These are phyloP conservation scores for Volucella zonaria DNA, from an alignment of 2,888 invertebrate genomes.

Conservation along the genomic window DNA sequence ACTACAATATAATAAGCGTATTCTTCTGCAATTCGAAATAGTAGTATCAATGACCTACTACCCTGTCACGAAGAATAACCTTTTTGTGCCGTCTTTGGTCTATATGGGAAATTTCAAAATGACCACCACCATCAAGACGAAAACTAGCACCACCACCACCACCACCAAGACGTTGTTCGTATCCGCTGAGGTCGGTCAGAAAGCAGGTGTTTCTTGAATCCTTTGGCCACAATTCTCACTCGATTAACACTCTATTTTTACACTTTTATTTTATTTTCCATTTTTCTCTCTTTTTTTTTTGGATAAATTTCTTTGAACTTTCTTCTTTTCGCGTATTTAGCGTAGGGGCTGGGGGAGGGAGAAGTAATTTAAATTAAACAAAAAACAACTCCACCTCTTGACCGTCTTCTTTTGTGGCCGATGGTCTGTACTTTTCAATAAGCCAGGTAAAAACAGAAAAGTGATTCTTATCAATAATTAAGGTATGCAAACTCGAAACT, in stretches of 20 bases:
- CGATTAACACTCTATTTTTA: slow-evolving; percentile 71
- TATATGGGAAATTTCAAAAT: slow-evolving; percentile 54
- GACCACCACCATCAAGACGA: neutral
- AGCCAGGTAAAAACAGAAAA: slow-evolving; percentile 56
- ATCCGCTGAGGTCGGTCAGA: slow-evolving; percentile 59
- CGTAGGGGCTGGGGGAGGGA: no score
- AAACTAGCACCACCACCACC: slow-evolving; percentile 1
- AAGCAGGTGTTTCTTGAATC: slow-evolving; percentile 68
- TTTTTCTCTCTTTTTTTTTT: slow-evolving; percentile 42
- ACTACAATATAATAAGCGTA: slow-evolving; percentile 12
- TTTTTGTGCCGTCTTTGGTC: slow-evolving; percentile 11
- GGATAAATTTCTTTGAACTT: neutral
- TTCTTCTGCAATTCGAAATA: slow-evolving; percentile 7
- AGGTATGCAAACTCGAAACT: slow-evolving; percentile 68
- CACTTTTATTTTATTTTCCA: slow-evolving; percentile 54
- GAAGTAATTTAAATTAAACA: slow-evolving; percentile 1
- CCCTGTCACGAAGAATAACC: slow-evolving; percentile 32
- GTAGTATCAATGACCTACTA: slow-evolving; percentile 54
- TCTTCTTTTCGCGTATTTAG: no score
- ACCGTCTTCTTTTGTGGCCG: slow-evolving; percentile 31
- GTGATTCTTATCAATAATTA: slow-evolving; percentile 70
- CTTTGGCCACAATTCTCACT: slow-evolving; percentile 63
- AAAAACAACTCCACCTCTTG: slow-evolving; percentile 26
- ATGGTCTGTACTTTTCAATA: slow-evolving; percentile 59
- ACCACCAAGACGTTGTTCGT: slow-evolving; percentile 26